phyloP scores from a whole-genome alignment of 2,888 invertebrate species.

The Tuta absoluta region DNA sequence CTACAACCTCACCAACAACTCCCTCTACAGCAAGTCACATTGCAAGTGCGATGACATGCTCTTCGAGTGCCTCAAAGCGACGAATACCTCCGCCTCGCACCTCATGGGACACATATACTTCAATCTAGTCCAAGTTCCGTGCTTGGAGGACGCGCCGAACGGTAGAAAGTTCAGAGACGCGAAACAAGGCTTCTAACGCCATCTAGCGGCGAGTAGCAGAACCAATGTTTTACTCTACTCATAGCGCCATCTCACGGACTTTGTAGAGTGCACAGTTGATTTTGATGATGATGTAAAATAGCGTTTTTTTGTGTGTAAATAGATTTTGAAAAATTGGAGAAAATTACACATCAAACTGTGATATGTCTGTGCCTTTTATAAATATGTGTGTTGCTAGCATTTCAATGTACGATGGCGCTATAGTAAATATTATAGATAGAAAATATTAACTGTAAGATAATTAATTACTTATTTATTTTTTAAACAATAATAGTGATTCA shows the following conservation, averaged over 20 bases:
- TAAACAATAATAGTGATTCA: slow-evolving; percentile 40
- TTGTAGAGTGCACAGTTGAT: slow-evolving; percentile 51
- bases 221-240: slow-evolving; percentile 37
- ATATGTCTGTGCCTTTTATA: slow-evolving; percentile 76
- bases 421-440: slow-evolving; percentile 39
- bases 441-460: slow-evolving; percentile 43
- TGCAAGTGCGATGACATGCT: slow-evolving; percentile 93
- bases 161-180: slow-evolving; percentile 76
- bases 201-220: slow-evolving; percentile 51
- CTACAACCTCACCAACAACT: slow-evolving; percentile 92
- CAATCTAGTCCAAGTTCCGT: slow-evolving; percentile 89
- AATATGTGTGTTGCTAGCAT: slow-evolving; percentile 45
- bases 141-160: slow-evolving; percentile 81
- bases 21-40: slow-evolving; percentile 93
- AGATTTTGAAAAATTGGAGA: slow-evolving; percentile 44
- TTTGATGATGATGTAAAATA: slow-evolving; percentile 22
- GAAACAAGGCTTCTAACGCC: slow-evolving; percentile 74
- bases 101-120: slow-evolving; percentile 93
- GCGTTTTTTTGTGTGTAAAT: slow-evolving; percentile 2
- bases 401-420: slow-evolving; percentile 67
- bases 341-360: slow-evolving; percentile 74
- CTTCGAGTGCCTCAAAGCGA: slow-evolving; percentile 89
- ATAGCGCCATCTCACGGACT: slow-evolving; percentile 62
- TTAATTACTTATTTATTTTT: slow-evolving; percentile 57
- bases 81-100: slow-evolving; percentile 86